Percentiles rank a stretch among this genome's conserved stretches.
These are phyloP conservation scores for Barypeithes pellucidus DNA, from an alignment of 2,888 invertebrate genomes.

Conservation along the genomic window DNA sequence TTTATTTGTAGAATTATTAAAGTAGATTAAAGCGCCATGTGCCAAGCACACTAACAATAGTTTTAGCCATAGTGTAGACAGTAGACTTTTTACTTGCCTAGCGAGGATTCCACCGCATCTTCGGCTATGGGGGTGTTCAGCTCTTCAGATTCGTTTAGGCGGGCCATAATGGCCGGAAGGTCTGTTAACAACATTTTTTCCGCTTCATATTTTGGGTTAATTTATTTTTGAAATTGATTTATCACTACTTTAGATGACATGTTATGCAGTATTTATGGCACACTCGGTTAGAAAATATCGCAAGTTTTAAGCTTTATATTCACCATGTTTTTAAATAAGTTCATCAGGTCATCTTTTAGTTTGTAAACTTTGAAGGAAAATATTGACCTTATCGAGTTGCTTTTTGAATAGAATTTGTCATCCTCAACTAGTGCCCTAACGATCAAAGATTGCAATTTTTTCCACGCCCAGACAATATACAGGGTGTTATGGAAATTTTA, in stretches of 20 bases:
- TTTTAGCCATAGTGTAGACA: slow-evolving; percentile 58
- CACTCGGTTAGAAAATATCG: not conserved
- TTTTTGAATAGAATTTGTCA: slow-evolving; percentile 9
- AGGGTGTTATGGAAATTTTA: too few relatives aligned
- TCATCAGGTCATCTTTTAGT: not conserved
- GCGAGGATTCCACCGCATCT: slow-evolving; percentile 62
- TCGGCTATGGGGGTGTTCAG: slow-evolving; percentile 65
- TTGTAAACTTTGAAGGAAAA: not conserved
- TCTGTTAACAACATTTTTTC: slow-evolving; percentile 59
- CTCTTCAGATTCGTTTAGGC: slow-evolving; percentile 67
- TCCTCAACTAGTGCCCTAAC: not conserved
- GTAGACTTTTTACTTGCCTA: slow-evolving; percentile 61
- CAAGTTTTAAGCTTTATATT: slow-evolving; percentile 3
- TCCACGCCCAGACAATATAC: too few relatives aligned
- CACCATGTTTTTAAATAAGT: not conserved
- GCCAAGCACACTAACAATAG: slow-evolving; percentile 47
- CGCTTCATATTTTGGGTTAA: slow-evolving; percentile 22
- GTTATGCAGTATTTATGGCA: slow-evolving; percentile 14
- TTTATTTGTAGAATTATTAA: slow-evolving; percentile 16
- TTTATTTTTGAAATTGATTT: slow-evolving; percentile 26
- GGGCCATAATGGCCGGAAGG: slow-evolving; percentile 63
- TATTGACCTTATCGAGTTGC: not conserved
- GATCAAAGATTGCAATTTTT: too few relatives aligned
- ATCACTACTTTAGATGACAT: slow-evolving; percentile 9
- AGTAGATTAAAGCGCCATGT: slow-evolving; percentile 34